Evolutionary conservation across 1,140 invertebrate genomes (phyloP).

Genomic region (Dendroctonus valens): DNA sequence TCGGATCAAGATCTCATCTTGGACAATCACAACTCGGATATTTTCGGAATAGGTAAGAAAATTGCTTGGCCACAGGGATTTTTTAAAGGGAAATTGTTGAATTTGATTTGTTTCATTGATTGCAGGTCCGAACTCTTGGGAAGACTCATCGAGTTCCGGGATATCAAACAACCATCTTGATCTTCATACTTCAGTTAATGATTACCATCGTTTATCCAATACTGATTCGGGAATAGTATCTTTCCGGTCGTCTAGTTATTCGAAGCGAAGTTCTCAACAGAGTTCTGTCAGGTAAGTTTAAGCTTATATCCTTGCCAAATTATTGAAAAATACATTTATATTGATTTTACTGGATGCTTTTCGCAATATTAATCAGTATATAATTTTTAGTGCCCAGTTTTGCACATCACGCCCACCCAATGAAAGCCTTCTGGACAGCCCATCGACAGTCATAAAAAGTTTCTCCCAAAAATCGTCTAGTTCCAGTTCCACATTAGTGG

Average conservation of each 20-base stretch:
- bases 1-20: conserved; percentile 45
- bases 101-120: no score
- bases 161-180: conserved; percentile 43
- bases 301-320: not conserved
- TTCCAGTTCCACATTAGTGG: conserved; percentile 40
- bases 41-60: conserved; percentile 37
- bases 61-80: not conserved
- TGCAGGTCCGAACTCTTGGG: conserved; percentile 43
- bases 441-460: conserved; percentile 17
- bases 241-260: conserved; percentile 59
- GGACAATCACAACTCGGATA: conserved; percentile 47
- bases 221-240: conserved; percentile 70
- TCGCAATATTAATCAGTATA: not conserved
- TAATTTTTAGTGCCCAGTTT: conserved; percentile 29
- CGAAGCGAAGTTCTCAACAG: conserved; percentile 60
- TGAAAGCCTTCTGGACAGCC: conserved; percentile 17
- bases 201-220: conserved; percentile 47
- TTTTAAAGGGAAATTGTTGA: no score
- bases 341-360: not conserved
- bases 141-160: conserved; percentile 43
- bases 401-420: conserved; percentile 21
- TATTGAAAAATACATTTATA: not conserved
- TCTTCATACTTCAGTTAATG: conserved; percentile 40
- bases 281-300: conserved; percentile 51
- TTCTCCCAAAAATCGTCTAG: conserved; percentile 31